phyloP scores from a whole-genome alignment of 2,888 invertebrate species.

The Callyntrura guangdongensis region DNA sequence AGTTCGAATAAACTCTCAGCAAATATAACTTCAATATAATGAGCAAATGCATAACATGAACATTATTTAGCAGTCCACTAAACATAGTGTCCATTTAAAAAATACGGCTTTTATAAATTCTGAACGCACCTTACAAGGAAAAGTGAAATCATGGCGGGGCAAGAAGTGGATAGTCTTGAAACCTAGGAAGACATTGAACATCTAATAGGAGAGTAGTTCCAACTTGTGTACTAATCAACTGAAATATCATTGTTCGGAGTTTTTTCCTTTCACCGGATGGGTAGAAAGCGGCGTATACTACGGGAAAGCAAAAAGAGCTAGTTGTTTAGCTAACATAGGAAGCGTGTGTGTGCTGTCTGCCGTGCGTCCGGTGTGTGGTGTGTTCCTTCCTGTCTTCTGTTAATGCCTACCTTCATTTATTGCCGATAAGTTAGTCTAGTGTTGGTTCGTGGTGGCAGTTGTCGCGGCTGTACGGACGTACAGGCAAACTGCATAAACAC shows the following conservation, averaged over 20 bases:
- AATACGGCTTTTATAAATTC: too few relatives aligned
- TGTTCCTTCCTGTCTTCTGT: slow-evolving; percentile 54
- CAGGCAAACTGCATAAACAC: slow-evolving; percentile 1
- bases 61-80: too few relatives aligned
- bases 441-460: slow-evolving; percentile 37
- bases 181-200: slow-evolving; percentile 38
- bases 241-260: slow-evolving; percentile 41
- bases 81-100: too few relatives aligned
- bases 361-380: slow-evolving; percentile 54
- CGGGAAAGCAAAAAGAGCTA: slow-evolving; percentile 10
- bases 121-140: background rate
- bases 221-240: slow-evolving; percentile 21
- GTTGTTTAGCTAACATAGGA: slow-evolving; percentile 40
- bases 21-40: too few relatives aligned
- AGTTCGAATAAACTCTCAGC: too few relatives aligned
- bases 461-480: slow-evolving; percentile 23
- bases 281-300: slow-evolving; percentile 1
- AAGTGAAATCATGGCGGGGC: slow-evolving; percentile 43
- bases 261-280: slow-evolving; percentile 41
- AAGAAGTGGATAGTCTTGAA: slow-evolving; percentile 45
- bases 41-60: too few relatives aligned
- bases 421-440: slow-evolving; percentile 52
- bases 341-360: slow-evolving; percentile 34
- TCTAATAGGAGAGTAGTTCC: slow-evolving; percentile 3
- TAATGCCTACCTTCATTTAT: slow-evolving; percentile 69